phyloP scores from a whole-genome alignment of 2,888 invertebrate genomes.

The Andrena bucephala region DNA sequence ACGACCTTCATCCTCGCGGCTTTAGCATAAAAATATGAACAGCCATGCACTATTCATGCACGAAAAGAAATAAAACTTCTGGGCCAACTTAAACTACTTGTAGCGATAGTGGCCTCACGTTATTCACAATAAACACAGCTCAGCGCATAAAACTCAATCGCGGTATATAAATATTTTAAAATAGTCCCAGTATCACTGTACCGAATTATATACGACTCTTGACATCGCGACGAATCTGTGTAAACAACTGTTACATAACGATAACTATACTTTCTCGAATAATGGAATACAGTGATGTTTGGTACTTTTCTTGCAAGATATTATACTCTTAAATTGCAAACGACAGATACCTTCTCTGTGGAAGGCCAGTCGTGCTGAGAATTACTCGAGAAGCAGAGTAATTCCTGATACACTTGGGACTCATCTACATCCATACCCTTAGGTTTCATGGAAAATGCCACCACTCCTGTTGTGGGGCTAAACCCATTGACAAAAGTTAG shows the following conservation, averaged over 20 bases:
- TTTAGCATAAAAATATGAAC: constrained; percentile 81
- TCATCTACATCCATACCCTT: constrained; percentile 83
- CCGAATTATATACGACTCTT: background rate
- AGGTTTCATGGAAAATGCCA: constrained; percentile 84
- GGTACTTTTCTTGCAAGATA: constrained; percentile 59
- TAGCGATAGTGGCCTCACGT: constrained; percentile 42
- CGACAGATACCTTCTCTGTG: constrained; percentile 83
- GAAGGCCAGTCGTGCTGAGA: constrained; percentile 83
- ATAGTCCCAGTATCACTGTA: constrained; percentile 69
- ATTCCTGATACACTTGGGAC: constrained; percentile 84
- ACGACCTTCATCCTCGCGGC: constrained; percentile 83
- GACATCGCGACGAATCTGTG: background rate
- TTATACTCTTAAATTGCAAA: constrained; percentile 66
- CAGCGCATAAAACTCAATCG: constrained; percentile 25
- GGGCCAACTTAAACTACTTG: constrained; percentile 48
- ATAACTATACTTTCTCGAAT: background rate
- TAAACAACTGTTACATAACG: background rate
- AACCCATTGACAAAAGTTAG: constrained; percentile 77
- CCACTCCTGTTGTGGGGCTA: constrained; percentile 83
- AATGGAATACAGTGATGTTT: constrained; percentile 60
- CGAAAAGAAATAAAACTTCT: constrained; percentile 48
- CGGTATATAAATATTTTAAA: constrained; percentile 25
- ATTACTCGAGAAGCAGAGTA: constrained; percentile 84
- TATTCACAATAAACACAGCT: constrained; percentile 35
- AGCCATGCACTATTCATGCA: constrained; percentile 81